phyloP scores from a whole-genome alignment of 2,888 invertebrate genomes.

The Pseudococcus longispinus region DNA sequence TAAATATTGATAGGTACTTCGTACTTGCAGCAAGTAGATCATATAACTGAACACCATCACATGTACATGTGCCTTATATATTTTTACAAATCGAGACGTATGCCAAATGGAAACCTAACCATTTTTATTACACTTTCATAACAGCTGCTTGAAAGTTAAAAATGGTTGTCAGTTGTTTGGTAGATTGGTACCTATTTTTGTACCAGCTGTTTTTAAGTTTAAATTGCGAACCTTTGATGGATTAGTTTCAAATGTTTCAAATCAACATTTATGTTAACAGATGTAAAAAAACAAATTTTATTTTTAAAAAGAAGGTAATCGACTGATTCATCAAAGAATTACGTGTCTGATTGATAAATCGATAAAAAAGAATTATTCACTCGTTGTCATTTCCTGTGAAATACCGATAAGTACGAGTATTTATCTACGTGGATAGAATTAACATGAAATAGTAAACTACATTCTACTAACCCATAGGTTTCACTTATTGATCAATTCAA shows the following conservation, averaged over 20 bases:
- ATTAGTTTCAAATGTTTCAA: background rate
- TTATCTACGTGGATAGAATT: no score
- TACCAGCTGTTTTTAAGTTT: background rate
- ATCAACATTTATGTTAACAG: background rate
- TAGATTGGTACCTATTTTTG: background rate
- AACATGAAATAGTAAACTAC: no score
- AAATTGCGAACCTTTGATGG: background rate
- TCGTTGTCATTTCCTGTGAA: no score
- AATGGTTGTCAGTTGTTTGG: background rate
- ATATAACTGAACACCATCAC: background rate
- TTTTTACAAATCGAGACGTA: constrained; percentile 29
- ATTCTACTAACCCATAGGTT: no score
- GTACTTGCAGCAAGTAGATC: background rate
- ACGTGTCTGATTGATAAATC: background rate
- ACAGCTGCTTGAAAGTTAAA: background rate
- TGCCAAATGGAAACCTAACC: constrained; percentile 15
- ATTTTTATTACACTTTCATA: background rate
- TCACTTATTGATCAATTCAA: no score
- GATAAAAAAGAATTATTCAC: background rate
- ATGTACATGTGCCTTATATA: background rate
- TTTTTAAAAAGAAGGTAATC: background rate
- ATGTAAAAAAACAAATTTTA: background rate
- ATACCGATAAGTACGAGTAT: no score
- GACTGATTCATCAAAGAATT: background rate
- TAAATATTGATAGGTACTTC: background rate